phyloP scores from a whole-genome alignment of 2,888 invertebrate genomes.

The Orthonevra nobilis region DNA sequence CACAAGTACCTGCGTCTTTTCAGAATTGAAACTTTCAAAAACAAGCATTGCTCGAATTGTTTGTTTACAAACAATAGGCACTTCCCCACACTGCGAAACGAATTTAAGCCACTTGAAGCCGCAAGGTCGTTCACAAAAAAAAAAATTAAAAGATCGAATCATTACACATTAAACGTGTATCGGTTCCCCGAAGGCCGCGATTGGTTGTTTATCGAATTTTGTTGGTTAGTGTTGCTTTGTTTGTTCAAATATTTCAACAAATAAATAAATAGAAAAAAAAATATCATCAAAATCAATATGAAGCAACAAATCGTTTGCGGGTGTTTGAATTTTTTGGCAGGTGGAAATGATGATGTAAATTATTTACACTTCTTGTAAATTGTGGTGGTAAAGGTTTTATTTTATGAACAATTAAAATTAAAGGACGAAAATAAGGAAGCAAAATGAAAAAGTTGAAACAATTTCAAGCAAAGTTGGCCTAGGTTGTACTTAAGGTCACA shows the following conservation, averaged over 20 bases:
- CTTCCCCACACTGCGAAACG: not conserved
- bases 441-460: no score
- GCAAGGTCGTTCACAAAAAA: not conserved
- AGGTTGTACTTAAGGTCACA: no score
- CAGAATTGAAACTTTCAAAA: not conserved
- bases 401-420: no score
- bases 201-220: constrained; percentile 1
- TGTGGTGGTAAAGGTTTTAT: no score
- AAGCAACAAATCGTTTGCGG: not conserved
- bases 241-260: not conserved
- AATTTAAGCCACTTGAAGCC: constrained; percentile 1
- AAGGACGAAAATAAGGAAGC: no score
- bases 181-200: not conserved
- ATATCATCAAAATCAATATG: not conserved
- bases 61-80: constrained; percentile 8
- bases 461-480: no score
- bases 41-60: not conserved
- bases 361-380: no score
- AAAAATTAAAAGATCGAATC: not conserved
- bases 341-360: no score
- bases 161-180: not conserved
- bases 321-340: no score
- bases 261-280: no score
- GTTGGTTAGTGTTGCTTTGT: not conserved
- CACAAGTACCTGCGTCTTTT: constrained; percentile 1